phyloP scores from a whole-genome alignment of 2,888 invertebrate species.

The Drosophila falleni region DNA sequence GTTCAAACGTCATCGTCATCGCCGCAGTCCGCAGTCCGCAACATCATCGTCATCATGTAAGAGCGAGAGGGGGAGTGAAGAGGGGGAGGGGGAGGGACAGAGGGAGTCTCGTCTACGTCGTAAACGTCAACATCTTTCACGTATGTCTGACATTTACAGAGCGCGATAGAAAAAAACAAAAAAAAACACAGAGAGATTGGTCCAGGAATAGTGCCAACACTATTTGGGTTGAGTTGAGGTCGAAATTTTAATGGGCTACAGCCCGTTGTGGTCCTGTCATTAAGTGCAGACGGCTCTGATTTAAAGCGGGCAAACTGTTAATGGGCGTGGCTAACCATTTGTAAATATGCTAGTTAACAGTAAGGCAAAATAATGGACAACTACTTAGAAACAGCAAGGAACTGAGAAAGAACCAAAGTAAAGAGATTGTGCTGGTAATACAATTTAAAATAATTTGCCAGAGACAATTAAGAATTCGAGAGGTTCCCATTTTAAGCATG shows the following conservation, averaged over 20 bases:
- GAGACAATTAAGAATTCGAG: not conserved
- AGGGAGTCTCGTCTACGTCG: conserved; percentile 53
- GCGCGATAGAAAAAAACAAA: conserved; percentile 13
- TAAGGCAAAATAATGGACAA: conserved; percentile 1
- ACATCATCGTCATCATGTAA: conserved; percentile 50
- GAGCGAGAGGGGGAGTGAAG: not conserved
- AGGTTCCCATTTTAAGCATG: not conserved
- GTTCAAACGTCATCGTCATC: conserved; percentile 59
- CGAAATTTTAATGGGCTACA: conserved; percentile 70
- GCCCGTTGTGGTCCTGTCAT: conserved; percentile 49
- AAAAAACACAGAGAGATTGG: conserved; percentile 4
- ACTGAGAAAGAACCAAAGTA: not conserved
- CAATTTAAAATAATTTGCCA: too few species aligned
- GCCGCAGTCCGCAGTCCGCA: conserved; percentile 55
- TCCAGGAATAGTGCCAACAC: conserved; percentile 41
- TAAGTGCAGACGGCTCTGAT: conserved; percentile 43
- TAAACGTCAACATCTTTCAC: conserved; percentile 76
- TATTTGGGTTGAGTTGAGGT: conserved; percentile 20
- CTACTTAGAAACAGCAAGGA: conserved; percentile 2
- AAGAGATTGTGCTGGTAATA: not conserved
- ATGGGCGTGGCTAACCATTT: conserved; percentile 22
- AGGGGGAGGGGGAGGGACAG: not conserved
- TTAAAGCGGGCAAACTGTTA: conserved; percentile 25
- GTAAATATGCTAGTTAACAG: conserved; percentile 16
- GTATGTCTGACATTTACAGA: conserved; percentile 29